Conservation (phyloP, 2,113 vertebrate genomes). For the Hippocampus mohnikei region DNA sequence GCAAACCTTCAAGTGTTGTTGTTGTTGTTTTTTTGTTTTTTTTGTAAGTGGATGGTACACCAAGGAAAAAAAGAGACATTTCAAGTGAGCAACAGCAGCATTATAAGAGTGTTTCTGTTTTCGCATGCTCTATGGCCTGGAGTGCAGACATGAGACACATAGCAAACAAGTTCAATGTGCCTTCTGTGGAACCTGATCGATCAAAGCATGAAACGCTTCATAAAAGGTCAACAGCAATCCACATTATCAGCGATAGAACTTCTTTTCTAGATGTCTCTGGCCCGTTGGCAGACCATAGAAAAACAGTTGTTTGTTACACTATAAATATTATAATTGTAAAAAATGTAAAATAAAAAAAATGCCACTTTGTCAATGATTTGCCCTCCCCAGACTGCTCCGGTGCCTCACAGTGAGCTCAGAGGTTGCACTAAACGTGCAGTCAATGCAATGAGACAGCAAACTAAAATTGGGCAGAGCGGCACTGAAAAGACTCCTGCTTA, state of each 20-base stretch:
- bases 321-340: slow-evolving; percentile 54
- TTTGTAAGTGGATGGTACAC: slow-evolving; percentile 13
- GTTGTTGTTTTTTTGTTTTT: too few relatives aligned
- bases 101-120: slow-evolving; percentile 53
- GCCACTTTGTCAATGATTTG: slow-evolving; percentile 14
- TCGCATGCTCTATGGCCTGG: slow-evolving; percentile 61
- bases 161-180: background rate
- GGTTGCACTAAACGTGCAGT: slow-evolving; percentile 45
- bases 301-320: slow-evolving; percentile 50
- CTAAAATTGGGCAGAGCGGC: slow-evolving; percentile 22
- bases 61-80: slow-evolving; percentile 13
- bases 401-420: slow-evolving; percentile 23
- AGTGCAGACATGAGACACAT: slow-evolving; percentile 24
- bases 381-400: slow-evolving; percentile 15
- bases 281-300: slow-evolving; percentile 54
- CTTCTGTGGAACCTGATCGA: background rate
- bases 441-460: slow-evolving; percentile 49
- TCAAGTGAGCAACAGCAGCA: slow-evolving; percentile 54
- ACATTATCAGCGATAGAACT: slow-evolving; percentile 11
- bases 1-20: slow-evolving; percentile 30
- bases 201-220: background rate
- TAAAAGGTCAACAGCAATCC: background rate
- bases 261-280: slow-evolving; percentile 21
- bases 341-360: slow-evolving; percentile 14
- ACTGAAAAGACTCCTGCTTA: background rate